phyloP scores from a whole-genome alignment of 2,888 invertebrate species.

The Noctua janthina region DNA sequence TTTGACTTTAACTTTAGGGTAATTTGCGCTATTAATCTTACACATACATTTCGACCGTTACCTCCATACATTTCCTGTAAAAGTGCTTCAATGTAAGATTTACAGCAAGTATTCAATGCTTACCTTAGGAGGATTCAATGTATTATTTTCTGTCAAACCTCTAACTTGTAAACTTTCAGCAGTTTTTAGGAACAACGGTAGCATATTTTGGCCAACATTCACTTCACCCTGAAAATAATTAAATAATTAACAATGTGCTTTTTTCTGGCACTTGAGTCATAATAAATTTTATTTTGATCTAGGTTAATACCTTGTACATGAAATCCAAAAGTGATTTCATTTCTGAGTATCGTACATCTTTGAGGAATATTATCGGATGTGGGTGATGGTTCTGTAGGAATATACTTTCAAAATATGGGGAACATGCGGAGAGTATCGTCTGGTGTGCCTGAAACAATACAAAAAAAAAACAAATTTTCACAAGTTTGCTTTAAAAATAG shows the following conservation, averaged over 20 bases:
- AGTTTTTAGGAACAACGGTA: constrained; percentile 97
- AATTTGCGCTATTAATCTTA: background rate
- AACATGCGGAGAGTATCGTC: constrained; percentile 97
- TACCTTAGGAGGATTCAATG: constrained; percentile 90
- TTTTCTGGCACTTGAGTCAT: constrained; percentile 9
- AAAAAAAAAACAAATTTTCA: constrained; percentile 66
- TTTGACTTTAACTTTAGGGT: background rate
- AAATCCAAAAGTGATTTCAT: constrained; percentile 97
- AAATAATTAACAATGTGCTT: constrained; percentile 36
- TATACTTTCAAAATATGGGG: constrained; percentile 98
- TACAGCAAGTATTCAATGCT: constrained; percentile 54
- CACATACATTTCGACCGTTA: background rate
- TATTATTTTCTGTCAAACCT: constrained; percentile 96
- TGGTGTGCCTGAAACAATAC: constrained; percentile 94
- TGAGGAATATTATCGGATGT: constrained; percentile 97
- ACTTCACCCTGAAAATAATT: constrained; percentile 92
- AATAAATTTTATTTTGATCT: constrained; percentile 8
- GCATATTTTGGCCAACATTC: constrained; percentile 97
- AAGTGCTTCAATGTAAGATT: background rate
- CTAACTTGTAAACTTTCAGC: constrained; percentile 97
- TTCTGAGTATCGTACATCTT: constrained; percentile 97
- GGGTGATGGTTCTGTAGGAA: constrained; percentile 97
- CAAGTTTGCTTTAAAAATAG: constrained; percentile 66
- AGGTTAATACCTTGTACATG: constrained; percentile 95
- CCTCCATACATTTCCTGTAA: background rate